Evolutionary conservation across 2,113 vertebrate species (phyloP).

Genomic region (Rhynchopsitta pachyrhyncha): DNA sequence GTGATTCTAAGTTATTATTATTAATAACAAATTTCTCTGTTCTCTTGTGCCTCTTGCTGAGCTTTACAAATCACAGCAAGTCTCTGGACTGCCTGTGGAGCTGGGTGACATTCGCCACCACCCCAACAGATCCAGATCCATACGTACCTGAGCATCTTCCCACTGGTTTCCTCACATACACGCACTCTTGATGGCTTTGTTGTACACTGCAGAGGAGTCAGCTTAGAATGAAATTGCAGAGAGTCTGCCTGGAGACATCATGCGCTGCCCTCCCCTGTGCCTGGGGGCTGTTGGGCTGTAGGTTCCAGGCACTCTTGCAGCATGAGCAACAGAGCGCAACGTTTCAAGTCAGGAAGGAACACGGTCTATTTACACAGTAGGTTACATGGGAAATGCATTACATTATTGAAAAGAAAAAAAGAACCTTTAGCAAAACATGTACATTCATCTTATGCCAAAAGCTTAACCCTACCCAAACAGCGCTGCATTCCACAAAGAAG

Average conservation of each 20-base stretch:
- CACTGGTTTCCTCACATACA: not conserved
- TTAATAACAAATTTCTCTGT: not conserved
- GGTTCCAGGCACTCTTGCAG: not conserved
- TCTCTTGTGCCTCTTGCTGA: not conserved
- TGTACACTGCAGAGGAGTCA: not conserved
- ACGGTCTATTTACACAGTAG: not conserved
- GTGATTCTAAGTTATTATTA: not conserved
- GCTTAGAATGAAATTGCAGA: not conserved
- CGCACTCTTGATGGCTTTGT: not conserved
- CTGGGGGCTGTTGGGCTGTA: not conserved
- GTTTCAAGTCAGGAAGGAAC: not conserved
- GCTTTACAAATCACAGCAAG: not conserved
- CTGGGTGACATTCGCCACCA: not conserved
- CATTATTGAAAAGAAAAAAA: not conserved
- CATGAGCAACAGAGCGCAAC: not conserved
- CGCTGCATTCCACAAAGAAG: not conserved
- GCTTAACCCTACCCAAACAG: not conserved
- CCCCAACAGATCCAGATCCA: not conserved
- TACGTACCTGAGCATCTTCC: not conserved
- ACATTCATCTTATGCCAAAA: not conserved
- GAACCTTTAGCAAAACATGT: not conserved
- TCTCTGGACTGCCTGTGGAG: not conserved
- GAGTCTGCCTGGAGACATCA: not conserved
- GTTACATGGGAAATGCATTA: not conserved
- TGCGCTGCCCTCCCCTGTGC: not conserved